Percentiles rank a stretch among this genome's conserved stretches.
phyloP scores from a whole-genome alignment of 2,797 vertebrate species.

The Steatocranus sp. region DNA sequence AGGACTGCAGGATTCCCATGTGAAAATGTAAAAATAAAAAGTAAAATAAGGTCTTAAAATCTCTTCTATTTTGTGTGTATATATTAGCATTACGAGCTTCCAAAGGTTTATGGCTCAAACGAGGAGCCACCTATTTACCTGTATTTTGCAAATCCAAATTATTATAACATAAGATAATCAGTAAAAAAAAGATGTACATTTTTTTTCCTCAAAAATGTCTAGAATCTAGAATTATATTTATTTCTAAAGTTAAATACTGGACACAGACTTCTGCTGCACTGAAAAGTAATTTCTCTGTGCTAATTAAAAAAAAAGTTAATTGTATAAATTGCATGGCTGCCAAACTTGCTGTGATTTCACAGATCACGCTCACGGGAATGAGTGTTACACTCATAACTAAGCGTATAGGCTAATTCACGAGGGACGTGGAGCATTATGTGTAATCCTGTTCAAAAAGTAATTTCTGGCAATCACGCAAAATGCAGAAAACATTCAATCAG shows the following conservation, averaged over 20 bases:
- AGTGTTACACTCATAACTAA: neutral
- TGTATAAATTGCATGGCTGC: neutral
- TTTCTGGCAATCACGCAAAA: neutral
- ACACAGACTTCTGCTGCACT: neutral
- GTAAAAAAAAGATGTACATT: neutral
- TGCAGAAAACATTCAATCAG: neutral
- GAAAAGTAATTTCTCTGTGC: neutral
- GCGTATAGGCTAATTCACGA: neutral
- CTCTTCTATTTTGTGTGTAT: neutral
- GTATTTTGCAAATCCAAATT: neutral
- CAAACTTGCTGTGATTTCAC: neutral
- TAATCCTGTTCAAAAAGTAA: neutral
- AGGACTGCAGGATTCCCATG: neutral
- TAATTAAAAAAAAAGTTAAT: neutral
- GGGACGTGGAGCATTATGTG: neutral
- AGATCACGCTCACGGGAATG: neutral
- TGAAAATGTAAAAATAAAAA: rapidly evolving
- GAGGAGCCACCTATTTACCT: neutral
- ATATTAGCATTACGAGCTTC: neutral
- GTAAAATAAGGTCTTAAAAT: neutral
- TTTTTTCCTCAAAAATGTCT: neutral
- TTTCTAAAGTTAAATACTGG: neutral
- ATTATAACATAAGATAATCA: neutral
- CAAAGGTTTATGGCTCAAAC: neutral
- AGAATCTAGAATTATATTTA: neutral